Evolutionary conservation across 2,797 vertebrate genomes (phyloP), one percentile per base, ranked within the genome.

Genomic region (Eulemur rubriventer): DNA sequence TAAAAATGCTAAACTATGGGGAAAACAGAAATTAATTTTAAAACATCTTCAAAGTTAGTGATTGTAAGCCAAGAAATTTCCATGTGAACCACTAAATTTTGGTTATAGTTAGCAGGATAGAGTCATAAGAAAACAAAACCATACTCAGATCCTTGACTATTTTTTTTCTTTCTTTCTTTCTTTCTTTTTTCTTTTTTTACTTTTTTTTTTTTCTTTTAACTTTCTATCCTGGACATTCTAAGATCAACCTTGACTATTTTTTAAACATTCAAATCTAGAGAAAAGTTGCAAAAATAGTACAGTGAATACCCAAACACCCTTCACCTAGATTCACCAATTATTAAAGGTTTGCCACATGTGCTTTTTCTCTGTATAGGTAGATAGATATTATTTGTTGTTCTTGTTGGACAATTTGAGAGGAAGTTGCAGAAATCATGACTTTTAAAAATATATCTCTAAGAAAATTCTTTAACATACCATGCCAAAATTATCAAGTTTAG

Each of bases 11-110:
- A 50, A 82, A 55, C 38, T 93, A 24, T 65, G 33, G 38, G 61
- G 70, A 84, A 93, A 93, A 65, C 35, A 59, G 22, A 89, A 73
- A 81, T 73, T 82, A 95, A 85, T n/a, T 91, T 95, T 46, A 79
- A 81, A 91, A 73, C 55, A 50, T 43, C 55, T 65, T 57, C 13
- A 72, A 84, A 80, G 79, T 72, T 86, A 72, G 84, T 83, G 52
- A 82, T 76, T 59, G 57, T 48, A 82, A 91, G 30, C 24, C 61
- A 76, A 92, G 50, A 82, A 72, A 79, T 17, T 72, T 88, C n/a
- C 43, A 78, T 24, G 33, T 75, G 48, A 94, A 90, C 69, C 30
- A 84, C 33, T 93, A 59, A 86, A 80, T 43, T 80, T 67, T 90
- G 35, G 35, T 81, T 90, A 50, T 48, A 67, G 12, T 72, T 30